A percentile compares a stretch with the other conserved stretches of the same genome.
phyloP scores from a whole-genome alignment of 2,113 vertebrate genomes.

The Zosterops hypoxanthus region DNA sequence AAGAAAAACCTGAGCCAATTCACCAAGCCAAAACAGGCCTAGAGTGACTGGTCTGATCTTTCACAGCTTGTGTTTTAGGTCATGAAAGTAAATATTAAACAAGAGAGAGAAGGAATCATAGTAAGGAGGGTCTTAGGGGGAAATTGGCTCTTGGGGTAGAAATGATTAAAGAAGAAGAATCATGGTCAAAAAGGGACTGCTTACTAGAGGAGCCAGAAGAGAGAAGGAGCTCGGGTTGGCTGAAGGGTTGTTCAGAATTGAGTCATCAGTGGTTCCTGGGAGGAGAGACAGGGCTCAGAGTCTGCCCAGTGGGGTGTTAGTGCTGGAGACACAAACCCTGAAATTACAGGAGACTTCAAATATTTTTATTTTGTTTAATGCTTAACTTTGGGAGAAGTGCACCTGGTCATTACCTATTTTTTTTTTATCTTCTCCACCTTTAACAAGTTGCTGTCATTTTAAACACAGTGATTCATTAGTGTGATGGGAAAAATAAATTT shows the following conservation, averaged over 20 bases:
- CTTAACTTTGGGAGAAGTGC: not conserved
- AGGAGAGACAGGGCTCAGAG: not conserved
- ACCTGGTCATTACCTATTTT: not conserved
- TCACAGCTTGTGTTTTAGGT: not conserved
- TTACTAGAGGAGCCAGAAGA: not conserved
- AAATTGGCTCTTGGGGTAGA: not conserved
- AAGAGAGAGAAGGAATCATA: not conserved
- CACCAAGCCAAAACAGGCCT: not conserved
- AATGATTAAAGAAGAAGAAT: not conserved
- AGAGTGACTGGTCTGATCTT: not conserved
- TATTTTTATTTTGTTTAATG: not conserved
- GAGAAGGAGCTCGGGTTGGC: not conserved
- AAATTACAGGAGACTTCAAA: not conserved
- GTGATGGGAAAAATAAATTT: not conserved
- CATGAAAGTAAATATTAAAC: not conserved
- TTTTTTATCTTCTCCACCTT: not conserved
- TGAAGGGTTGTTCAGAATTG: not conserved
- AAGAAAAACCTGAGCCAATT: not conserved
- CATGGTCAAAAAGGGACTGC: not conserved
- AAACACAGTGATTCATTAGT: not conserved
- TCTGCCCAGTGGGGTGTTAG: not conserved
- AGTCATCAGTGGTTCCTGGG: not conserved
- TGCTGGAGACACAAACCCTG: not conserved
- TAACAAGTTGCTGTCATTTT: not conserved
- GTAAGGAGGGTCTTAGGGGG: not conserved